phyloP scores from a whole-genome alignment of 2,797 vertebrate species.

The Eospalax fontanierii region DNA sequence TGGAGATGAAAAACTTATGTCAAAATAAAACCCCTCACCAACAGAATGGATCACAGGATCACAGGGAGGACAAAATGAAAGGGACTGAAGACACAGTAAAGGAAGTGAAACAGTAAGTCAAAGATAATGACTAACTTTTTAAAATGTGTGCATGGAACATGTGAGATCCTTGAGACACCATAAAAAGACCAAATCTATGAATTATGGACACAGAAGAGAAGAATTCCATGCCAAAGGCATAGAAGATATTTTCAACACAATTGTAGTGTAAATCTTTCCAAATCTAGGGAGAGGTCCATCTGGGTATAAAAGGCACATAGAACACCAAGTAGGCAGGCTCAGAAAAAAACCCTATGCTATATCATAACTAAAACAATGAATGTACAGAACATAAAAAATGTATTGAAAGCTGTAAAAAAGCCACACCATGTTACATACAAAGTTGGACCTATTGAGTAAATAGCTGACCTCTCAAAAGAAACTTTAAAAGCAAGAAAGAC shows the following conservation, averaged over 20 bases:
- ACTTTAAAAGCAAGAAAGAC: too few species aligned
- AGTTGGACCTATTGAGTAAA: too few species aligned
- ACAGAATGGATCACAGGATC: not conserved
- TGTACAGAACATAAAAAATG: not conserved
- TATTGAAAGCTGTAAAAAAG: not conserved
- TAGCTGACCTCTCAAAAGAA: too few species aligned
- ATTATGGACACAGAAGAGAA: not conserved
- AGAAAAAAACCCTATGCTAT: not conserved
- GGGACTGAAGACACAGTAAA: not conserved
- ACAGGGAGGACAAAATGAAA: not conserved
- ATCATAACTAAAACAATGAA: not conserved
- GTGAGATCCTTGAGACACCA: not conserved
- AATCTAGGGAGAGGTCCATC: not conserved
- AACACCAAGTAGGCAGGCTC: not conserved
- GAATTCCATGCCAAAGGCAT: not conserved
- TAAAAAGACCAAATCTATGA: not conserved
- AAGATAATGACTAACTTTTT: not conserved
- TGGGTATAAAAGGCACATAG: not conserved
- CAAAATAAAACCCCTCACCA: not conserved
- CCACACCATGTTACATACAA: too few species aligned
- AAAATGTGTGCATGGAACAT: not conserved
- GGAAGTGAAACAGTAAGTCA: not conserved
- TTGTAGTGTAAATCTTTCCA: not conserved
- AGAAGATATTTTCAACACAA: not conserved
- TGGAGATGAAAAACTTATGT: not conserved